Base-by-base conservation (phyloP, 2,888 invertebrate genomes). In the Leptura quadrifasciata region DNA sequence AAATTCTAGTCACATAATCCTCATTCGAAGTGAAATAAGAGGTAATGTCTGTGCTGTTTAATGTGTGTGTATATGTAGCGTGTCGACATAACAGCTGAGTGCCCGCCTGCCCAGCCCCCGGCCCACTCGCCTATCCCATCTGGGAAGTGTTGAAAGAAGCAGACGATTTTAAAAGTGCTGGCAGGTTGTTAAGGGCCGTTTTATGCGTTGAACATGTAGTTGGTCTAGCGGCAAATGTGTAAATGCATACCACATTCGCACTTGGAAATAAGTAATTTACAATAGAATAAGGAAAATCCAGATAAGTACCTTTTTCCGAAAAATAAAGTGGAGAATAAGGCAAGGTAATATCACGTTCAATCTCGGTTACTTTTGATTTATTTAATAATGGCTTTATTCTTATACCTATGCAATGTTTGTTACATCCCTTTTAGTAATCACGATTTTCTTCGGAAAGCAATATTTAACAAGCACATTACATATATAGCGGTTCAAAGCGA, bases 151-250 rank as follows among this genome's bases (percentile, higher is more conserved):
- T 69, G 58, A 69, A 69, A 58, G 68, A 57, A 68, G 68, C 68
- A 68, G 68, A 57, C 55, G 55, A 54, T 58, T 69, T 58, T 58
- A 60, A 69, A 65, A 69, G 69, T 58, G 58, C 60, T 68, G 68
- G 68, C 68, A 65, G 65, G 65, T 65, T 65, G 65, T 65, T 65
- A 65, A 65, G 68, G 68, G 68, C 20, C 57, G 68, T 58, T 69
- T 39, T 69, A 69, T 39, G 58, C 57, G n/a, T 21, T 57, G 9
- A 52, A 54, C 68, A 18, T 67, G 65, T 52, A 67, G 31, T 18
- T 18, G 55, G 54, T 57, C 17, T 20, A 57, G 57, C 68, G 54
- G 65, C 20, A 54, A 57, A 54, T 31, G 69, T 60, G 35, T 24
- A 17, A 27, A 63, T 63, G 39, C 18, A 63, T 47, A 47, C 58